A percentile compares a stretch with the other conserved stretches of the same genome.
These are phyloP conservation scores for Paramormyrops hopkinsi DNA, from an alignment of 2,797 vertebrate genomes.

Conservation along the genomic window DNA sequence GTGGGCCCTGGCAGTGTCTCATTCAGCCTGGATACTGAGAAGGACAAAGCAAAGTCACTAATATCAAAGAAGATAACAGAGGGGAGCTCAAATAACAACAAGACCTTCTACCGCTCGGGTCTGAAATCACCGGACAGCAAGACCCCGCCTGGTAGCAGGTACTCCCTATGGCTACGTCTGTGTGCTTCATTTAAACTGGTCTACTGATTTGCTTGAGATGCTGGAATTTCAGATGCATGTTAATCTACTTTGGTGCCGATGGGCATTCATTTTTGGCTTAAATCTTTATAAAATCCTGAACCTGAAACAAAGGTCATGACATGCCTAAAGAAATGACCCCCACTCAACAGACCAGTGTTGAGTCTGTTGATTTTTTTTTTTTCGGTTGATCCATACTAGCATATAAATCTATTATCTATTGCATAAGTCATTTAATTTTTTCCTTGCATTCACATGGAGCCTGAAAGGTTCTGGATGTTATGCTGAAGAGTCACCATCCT, in stretches of 20 bases:
- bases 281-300: not conserved
- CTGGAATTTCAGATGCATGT: not conserved
- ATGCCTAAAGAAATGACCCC: not conserved
- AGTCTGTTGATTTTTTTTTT: not conserved
- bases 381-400: not conserved
- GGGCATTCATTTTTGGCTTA: not conserved
- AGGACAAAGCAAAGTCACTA: constrained; percentile 56
- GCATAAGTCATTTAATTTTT: not conserved
- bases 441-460: not conserved
- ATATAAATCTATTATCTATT: not conserved
- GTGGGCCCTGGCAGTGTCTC: constrained; percentile 28
- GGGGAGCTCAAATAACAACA: constrained; percentile 50
- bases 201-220: not conserved
- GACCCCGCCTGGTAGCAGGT: constrained; percentile 11
- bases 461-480: not conserved
- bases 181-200: not conserved
- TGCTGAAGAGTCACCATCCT: not conserved
- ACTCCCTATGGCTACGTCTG: not conserved
- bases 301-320: not conserved
- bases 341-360: not conserved
- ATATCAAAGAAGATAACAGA: constrained; percentile 60
- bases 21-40: constrained; percentile 34
- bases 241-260: not conserved
- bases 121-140: constrained; percentile 21
- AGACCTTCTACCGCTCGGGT: not conserved